Evolutionary conservation across 2,113 vertebrate species (phyloP), one percentile per base, ranked within the genome.

Genomic region (Spheniscus mendiculus): DNA sequence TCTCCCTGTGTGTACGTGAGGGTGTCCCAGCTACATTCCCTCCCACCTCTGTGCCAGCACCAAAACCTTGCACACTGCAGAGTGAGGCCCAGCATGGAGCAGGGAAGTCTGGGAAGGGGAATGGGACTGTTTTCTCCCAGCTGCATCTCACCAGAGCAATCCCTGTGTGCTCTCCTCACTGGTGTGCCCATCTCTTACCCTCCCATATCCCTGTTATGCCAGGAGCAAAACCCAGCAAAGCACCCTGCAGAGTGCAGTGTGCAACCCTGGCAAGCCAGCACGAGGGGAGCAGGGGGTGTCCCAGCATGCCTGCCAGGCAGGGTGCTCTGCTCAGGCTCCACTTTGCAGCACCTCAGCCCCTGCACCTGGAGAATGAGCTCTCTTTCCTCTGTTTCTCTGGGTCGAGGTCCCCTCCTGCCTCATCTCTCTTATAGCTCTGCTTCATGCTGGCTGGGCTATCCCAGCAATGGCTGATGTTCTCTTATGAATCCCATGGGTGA

Each of bases 221-320:
- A 87, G 49, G 32, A 83, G 6, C 9, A 71, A 72, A n/a, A 18
- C 11, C 9, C 36, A 52, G 34, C 29, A 89, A 32, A 62, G 27
- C 40, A 47, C 7, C 15, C 27, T 67, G 42, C 8, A 9, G 62
- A 40, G 25, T 3, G 1, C 23, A 25, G 17, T 10, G 26, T 82
- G n/a, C 40, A 70, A 14, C 17, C 34, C 13, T 70, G 45, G 30
- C 6, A 11, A 20, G 38, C 20, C 69, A 62, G 50, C 45, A 50
- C 0, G 0, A 61, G 63, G 29, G 67, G 26, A 61, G 34, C 11
- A 15, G 27, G 27, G 22, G 22, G 5, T 69, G 44, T 77, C 63
- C 53, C 29, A 21, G 12, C 40, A 20, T 1, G 5, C 15, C 22
- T 52, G 32, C 8, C 44, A 55, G 53, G 32, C 38, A 44, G 56